A percentile compares a stretch with the other conserved stretches of the same genome.
Evolutionary conservation across 2,113 vertebrate genomes (phyloP).

Genomic region (Tragelaphus scriptus): DNA sequence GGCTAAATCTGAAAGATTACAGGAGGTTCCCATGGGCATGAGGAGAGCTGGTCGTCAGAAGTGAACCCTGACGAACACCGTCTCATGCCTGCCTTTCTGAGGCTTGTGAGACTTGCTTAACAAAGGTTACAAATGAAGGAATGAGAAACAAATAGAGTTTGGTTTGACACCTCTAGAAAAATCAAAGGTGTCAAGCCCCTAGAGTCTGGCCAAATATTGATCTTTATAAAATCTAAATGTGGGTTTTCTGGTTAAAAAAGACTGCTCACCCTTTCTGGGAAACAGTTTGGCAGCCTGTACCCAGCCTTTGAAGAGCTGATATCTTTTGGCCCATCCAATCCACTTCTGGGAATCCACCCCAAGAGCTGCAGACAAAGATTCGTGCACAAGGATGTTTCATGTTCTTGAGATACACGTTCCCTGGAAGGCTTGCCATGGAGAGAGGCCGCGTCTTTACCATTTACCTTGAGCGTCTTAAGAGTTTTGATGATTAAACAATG

Average conservation of each 20-base stretch:
- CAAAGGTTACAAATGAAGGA: not conserved
- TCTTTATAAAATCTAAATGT: slow-evolving; percentile 20
- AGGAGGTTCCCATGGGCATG: not conserved
- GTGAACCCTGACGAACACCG: not conserved
- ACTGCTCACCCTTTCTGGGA: slow-evolving; percentile 25
- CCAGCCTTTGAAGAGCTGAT: slow-evolving; percentile 32
- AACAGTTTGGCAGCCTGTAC: slow-evolving; percentile 11
- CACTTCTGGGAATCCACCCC: not conserved
- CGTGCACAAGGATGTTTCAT: not conserved
- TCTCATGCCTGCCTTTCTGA: not conserved
- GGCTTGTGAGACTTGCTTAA: not conserved
- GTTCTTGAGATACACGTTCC: not conserved
- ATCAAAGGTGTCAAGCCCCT: not conserved
- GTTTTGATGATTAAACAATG: not conserved
- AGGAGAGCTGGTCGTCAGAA: not conserved
- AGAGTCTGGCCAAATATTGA: not conserved
- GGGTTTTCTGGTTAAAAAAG: slow-evolving; percentile 4
- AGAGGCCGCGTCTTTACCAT: not conserved
- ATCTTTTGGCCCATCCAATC: not conserved
- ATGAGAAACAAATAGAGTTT: not conserved
- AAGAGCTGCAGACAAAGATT: not conserved
- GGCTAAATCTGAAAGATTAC: not conserved
- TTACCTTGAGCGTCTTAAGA: not conserved
- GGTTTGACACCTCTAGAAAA: not conserved
- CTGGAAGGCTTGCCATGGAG: not conserved